Base-by-base conservation (phyloP, 2,797 vertebrate species). In the Neosalanx taihuensis region DNA sequence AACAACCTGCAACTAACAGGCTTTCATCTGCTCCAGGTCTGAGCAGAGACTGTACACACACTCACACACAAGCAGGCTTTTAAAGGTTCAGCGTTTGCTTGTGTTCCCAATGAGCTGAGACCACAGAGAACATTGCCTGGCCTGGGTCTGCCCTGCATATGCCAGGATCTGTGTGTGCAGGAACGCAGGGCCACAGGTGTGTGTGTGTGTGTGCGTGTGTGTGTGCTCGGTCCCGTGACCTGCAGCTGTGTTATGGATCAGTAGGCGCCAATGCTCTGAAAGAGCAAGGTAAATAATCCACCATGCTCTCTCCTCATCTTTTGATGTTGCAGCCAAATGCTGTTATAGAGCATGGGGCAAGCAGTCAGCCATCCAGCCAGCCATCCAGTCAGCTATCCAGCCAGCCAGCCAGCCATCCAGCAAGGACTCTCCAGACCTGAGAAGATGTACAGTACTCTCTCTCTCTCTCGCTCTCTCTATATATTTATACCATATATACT, bases 181-280 rank as follows among this genome's bases (percentile, higher is more conserved):
- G 65, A 62, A 35, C 72, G 67, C 20, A 72, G 37, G 12, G 41
- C 37, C 37, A 66, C n/a, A 49, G 64, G 57, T 57, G 74, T 64
- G 33, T 63, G 53, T 70, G 69, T 72, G 70, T 78, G 29, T 71
- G 57, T 29, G 0, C 49, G 69, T 37, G 57, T 57, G 69, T 75
- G 29, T 71, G 58, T 67, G 26, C 51, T 46, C n/a, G 33, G 5
- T 65, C 61, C 62, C 67, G 63, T 73, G 79, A 83, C 80, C 78
- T 86, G 58, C 86, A 86, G 83, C 84, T 87, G 81, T 64, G 82
- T 77, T 86, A 75, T 73, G 82, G 78, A 83, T 89, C 83, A 86
- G 70, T 66, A 79, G 77, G 30, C 74, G 80, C 73, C 75, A 82
- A 81, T 82, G 69, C 73, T 76, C 73, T 78, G 80, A 84, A 80